Percentiles rank a stretch among this genome's conserved stretches.
phyloP scores from a whole-genome alignment of 1,140 invertebrate genomes.

The Antheraea pernyi region DNA sequence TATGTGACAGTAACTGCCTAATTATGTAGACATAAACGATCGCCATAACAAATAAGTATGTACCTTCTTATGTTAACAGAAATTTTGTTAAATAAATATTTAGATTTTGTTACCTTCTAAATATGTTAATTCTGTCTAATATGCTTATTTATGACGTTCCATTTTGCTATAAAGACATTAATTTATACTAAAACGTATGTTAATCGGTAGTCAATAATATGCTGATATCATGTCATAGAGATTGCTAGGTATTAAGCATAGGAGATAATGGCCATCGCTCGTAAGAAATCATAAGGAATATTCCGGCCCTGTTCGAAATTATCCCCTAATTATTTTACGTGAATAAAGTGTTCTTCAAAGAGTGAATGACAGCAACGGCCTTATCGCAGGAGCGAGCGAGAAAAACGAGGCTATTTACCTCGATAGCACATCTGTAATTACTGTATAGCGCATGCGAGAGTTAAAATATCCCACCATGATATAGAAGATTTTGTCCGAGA shows the following conservation, averaged over 20 bases:
- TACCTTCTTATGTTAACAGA: constrained; percentile 16
- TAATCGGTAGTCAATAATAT: constrained; percentile 17
- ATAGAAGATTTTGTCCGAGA: constrained; percentile 38
- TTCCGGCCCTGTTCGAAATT: constrained; percentile 24
- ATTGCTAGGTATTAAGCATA: constrained; percentile 41
- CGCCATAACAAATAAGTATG: constrained; percentile 26
- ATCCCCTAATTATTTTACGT: constrained; percentile 43
- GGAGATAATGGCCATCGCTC: constrained; percentile 35
- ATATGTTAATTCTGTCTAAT: not conserved
- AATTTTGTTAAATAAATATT: constrained; percentile 29
- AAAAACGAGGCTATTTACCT: constrained; percentile 58
- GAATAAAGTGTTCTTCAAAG: constrained; percentile 51
- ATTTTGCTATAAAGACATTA: constrained; percentile 33
- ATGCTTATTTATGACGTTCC: constrained; percentile 6
- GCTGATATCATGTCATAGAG: constrained; percentile 28
- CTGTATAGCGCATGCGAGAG: constrained; percentile 48
- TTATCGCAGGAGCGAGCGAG: constrained; percentile 38
- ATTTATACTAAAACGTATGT: constrained; percentile 24
- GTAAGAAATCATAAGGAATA: constrained; percentile 38
- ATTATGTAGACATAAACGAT: constrained; percentile 30
- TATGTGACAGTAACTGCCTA: constrained; percentile 31
- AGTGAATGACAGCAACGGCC: constrained; percentile 57
- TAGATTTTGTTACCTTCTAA: not conserved
- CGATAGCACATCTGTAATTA: constrained; percentile 66
- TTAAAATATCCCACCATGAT: constrained; percentile 59